Evolutionary conservation across 1,140 invertebrate species (phyloP).

Genomic region (Eriosoma lanigerum): DNA sequence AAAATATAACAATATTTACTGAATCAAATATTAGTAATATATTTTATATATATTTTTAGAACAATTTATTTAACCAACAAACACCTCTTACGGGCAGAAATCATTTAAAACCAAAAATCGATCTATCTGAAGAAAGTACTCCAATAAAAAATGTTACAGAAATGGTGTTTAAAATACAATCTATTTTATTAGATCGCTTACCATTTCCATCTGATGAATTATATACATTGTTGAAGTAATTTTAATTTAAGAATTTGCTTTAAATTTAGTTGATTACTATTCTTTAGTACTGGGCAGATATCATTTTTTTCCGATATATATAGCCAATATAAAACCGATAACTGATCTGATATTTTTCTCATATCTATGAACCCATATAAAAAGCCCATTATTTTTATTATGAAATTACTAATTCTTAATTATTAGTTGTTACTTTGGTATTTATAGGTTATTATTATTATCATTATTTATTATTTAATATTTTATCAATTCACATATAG

Average conservation of each 20-base stretch:
- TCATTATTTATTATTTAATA: too few species aligned
- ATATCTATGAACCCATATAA: too few species aligned
- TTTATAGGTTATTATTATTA: too few species aligned
- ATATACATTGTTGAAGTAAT: slow-evolving; percentile 23
- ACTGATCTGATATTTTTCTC: too few species aligned
- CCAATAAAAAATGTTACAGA: slow-evolving; percentile 37
- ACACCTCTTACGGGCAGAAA: slow-evolving; percentile 43
- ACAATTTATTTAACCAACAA: slow-evolving; percentile 38
- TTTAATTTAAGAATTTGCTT: neutral
- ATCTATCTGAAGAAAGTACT: slow-evolving; percentile 30
- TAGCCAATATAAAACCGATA: too few species aligned
- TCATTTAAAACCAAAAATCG: slow-evolving; percentile 46
- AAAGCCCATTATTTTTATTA: too few species aligned
- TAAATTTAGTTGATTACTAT: neutral
- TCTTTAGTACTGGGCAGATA: too few species aligned
- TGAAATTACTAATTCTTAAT: too few species aligned
- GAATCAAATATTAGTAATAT: neutral
- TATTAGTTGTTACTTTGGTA: too few species aligned
- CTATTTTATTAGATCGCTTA: slow-evolving; percentile 23
- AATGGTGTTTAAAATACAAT: slow-evolving; percentile 44
- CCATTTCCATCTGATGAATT: slow-evolving; percentile 37
- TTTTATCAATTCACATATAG: too few species aligned
- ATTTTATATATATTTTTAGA: slow-evolving; percentile 13
- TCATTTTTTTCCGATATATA: too few species aligned
- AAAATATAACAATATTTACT: neutral